A percentile compares a stretch with the other conserved stretches of the same genome.
Evolutionary conservation across 2,113 vertebrate species (phyloP).

Genomic region (Vulpes vulpes): DNA sequence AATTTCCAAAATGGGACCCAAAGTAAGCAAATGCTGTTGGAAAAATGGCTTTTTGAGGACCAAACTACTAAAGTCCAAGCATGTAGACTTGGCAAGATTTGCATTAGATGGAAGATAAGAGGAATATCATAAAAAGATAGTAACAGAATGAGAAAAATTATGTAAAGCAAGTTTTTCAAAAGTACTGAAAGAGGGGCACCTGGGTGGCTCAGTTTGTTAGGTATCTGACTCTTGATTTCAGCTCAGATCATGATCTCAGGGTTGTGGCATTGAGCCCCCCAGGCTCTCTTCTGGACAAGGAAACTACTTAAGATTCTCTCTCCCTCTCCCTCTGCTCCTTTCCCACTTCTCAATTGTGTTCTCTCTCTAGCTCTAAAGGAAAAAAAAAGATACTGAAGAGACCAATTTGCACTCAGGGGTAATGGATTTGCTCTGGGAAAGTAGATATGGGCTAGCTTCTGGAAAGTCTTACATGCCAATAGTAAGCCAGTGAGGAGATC

Average conservation of each 20-base stretch:
- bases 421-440: not conserved
- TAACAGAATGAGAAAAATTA: not conserved
- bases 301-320: not conserved
- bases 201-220: not conserved
- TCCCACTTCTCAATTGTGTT: not conserved
- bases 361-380: not conserved
- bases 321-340: not conserved
- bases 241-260: not conserved
- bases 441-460: not conserved
- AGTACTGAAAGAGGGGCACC: not conserved
- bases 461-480: not conserved
- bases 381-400: not conserved
- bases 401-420: not conserved
- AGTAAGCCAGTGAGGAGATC: not conserved
- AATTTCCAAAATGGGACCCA: not conserved
- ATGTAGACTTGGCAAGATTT: not conserved
- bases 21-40: not conserved
- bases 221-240: not conserved
- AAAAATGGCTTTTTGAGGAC: not conserved
- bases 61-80: not conserved
- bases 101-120: not conserved
- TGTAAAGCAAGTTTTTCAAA: not conserved
- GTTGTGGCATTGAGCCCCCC: not conserved
- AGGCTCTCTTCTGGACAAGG: not conserved
- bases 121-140: not conserved